These are phyloP conservation scores for Callyntrura guangdongensis DNA, from an alignment of 2,888 invertebrate species.

Conservation along the genomic window DNA sequence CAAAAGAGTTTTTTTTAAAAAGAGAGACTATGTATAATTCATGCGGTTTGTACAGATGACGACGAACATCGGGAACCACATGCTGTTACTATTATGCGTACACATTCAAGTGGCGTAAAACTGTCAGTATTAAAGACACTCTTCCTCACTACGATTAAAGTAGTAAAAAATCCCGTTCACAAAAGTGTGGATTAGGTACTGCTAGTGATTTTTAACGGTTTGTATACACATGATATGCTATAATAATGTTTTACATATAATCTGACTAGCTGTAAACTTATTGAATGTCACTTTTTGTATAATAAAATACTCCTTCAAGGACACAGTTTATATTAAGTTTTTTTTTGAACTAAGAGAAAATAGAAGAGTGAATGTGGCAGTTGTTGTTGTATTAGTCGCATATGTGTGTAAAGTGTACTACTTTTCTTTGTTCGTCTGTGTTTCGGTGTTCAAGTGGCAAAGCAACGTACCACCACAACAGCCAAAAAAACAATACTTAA, in stretches of 20 bases:
- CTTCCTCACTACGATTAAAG: neutral
- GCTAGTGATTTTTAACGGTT: neutral
- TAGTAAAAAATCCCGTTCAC: neutral
- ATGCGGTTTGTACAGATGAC: constrained; percentile 59
- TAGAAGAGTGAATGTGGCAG: constrained; percentile 32
- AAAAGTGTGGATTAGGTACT: neutral
- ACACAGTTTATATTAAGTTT: neutral
- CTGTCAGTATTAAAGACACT: neutral
- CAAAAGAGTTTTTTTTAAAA: constrained; percentile 33
- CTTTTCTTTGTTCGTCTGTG: neutral
- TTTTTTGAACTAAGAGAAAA: neutral
- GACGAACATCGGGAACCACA: neutral
- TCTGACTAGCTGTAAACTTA: neutral
- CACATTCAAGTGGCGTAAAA: neutral
- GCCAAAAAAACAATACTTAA: neutral
- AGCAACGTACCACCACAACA: neutral
- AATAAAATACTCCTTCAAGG: no score
- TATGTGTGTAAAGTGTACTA: constrained; percentile 6
- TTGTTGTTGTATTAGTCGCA: constrained; percentile 15
- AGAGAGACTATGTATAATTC: constrained; percentile 59
- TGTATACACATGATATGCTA: neutral
- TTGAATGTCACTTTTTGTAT: no score
- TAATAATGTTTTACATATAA: neutral
- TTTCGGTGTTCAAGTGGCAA: neutral
- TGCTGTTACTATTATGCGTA: neutral